Percentiles rank a stretch among this genome's conserved stretches.
These are phyloP conservation scores for Regulus satrapa DNA, from an alignment of 2,113 vertebrate species.

Conservation along the genomic window DNA sequence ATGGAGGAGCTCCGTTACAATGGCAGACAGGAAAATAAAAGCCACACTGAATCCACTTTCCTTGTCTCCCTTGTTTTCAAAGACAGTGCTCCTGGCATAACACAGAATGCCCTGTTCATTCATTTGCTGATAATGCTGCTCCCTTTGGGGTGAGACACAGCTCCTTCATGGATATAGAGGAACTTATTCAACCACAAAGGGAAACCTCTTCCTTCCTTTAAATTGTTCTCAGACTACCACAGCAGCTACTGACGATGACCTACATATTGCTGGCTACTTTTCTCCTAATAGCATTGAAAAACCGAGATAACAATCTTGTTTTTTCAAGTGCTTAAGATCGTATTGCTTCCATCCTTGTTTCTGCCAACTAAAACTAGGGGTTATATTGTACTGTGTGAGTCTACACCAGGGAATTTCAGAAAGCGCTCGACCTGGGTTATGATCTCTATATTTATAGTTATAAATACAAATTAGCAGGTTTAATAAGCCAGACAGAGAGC, in stretches of 20 bases:
- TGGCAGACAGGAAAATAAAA: conserved; percentile 40
- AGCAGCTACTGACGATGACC: conserved; percentile 51
- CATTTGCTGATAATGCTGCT: conserved; percentile 39
- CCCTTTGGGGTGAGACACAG: conserved; percentile 6
- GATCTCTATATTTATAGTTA: neutral
- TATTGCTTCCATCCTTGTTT: conserved; percentile 5
- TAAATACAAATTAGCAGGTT: conserved; percentile 30
- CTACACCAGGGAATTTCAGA: neutral
- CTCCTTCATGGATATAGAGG: conserved; percentile 42
- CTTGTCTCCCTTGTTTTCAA: conserved; percentile 35
- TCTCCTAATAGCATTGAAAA: conserved; percentile 42
- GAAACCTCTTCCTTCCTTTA: conserved; percentile 58
- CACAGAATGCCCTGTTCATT: conserved; percentile 48
- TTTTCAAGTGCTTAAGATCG: conserved; percentile 30
- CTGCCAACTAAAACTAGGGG: conserved; percentile 27
- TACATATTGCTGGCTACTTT: conserved; percentile 64
- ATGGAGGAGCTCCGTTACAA: conserved; percentile 3
- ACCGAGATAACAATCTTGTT: conserved; percentile 46
- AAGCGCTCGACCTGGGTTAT: neutral
- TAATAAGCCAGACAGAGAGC: neutral
- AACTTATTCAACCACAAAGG: conserved; percentile 52
- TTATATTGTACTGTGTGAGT: neutral
- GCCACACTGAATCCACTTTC: neutral
- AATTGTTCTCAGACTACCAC: conserved; percentile 44
- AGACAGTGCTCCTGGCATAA: conserved; percentile 20